These are phyloP conservation scores for Sternotherus odoratus DNA, from an alignment of 2,797 vertebrate species.

Conservation along the genomic window DNA sequence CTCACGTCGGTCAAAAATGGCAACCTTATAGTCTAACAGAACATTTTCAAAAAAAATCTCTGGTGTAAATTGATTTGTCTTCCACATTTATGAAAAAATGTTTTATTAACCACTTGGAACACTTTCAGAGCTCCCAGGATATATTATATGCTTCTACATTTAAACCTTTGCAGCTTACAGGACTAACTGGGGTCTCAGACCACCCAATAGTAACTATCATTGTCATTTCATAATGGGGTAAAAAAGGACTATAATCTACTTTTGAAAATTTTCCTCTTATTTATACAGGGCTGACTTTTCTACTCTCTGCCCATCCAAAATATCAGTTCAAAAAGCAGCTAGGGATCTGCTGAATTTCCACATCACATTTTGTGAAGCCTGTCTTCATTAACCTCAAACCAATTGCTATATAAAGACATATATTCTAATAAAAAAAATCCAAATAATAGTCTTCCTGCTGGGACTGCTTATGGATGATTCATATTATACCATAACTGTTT, in stretches of 20 bases:
- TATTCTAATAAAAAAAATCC: background rate
- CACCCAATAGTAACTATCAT: fast-evolving
- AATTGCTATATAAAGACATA: background rate
- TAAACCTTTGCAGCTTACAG: background rate
- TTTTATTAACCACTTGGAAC: background rate
- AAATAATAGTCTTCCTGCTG: conserved; percentile 22
- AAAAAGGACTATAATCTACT: background rate
- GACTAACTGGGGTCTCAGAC: background rate
- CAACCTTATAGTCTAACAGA: background rate
- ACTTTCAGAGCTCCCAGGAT: background rate
- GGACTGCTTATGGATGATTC: conserved; percentile 67
- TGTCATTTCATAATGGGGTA: background rate
- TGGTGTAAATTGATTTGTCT: background rate
- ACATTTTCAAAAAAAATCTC: too few relatives aligned
- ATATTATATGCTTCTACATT: background rate
- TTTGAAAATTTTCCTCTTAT: background rate
- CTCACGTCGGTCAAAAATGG: background rate
- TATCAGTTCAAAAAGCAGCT: background rate
- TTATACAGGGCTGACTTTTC: background rate
- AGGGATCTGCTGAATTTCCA: background rate
- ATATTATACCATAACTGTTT: conserved; percentile 70
- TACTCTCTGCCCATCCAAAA: background rate
- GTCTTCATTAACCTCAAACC: background rate
- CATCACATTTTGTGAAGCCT: background rate
- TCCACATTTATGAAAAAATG: background rate